Evolutionary conservation across 2,113 vertebrate genomes (phyloP).

Genomic region (Oreochromis niloticus): DNA sequence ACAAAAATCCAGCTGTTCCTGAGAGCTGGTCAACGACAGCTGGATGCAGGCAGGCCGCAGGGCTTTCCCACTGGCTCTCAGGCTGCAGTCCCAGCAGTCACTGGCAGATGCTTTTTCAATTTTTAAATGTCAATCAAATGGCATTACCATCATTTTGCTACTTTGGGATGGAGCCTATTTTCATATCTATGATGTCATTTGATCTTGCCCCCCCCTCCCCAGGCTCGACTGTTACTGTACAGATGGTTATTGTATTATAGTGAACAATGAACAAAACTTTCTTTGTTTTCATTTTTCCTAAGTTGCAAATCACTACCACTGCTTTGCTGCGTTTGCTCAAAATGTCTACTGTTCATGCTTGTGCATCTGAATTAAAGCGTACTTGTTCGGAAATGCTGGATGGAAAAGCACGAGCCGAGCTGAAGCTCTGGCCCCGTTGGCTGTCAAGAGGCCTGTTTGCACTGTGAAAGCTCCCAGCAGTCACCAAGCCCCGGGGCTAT

Average conservation of each 20-base stretch:
- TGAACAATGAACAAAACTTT: neutral
- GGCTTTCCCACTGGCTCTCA: conserved; percentile 21
- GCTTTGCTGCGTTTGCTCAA: neutral
- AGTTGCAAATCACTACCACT: neutral
- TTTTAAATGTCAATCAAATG: conserved; percentile 20
- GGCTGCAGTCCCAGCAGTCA: conserved; percentile 1
- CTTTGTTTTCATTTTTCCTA: neutral
- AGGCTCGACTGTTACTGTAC: neutral
- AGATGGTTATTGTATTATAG: neutral
- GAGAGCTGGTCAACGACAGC: conserved; percentile 20
- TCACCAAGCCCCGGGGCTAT: neutral
- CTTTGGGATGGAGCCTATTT: neutral
- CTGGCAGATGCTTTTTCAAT: conserved; percentile 12
- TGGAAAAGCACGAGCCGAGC: neutral
- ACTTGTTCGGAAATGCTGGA: neutral
- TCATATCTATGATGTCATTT: neutral
- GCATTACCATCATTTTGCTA: neutral
- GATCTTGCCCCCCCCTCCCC: neutral
- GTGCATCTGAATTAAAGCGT: neutral
- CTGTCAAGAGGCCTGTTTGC: conserved; percentile 18
- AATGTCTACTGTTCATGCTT: neutral
- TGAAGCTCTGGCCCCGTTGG: neutral
- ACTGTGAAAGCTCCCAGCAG: conserved; percentile 24
- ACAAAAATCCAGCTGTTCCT: conserved; percentile 41
- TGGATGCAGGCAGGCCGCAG: conserved; percentile 4